Base-by-base conservation (phyloP, 2,888 invertebrate species). In the Abrostola triplasia region DNA sequence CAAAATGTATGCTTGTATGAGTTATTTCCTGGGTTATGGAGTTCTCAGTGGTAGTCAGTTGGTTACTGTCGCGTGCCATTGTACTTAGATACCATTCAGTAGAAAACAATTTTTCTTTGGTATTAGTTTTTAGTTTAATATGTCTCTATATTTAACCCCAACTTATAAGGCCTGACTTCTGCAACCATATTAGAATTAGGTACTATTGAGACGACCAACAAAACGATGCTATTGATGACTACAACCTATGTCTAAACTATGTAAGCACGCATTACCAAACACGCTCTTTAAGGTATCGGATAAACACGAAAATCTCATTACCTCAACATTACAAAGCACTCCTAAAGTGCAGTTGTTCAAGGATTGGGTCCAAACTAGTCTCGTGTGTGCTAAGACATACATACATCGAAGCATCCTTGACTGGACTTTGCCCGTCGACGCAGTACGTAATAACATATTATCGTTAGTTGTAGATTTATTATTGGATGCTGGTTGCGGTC, bases 391-490 rank as follows among this genome's bases (percentile, higher is more conserved):
- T 67, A 50, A 62, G 64, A 24, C 4, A 24, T 24, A 24, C 24
- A 24, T 24, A 24, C 58, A 70, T 59, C 37, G 40, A 67, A 51
- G 71, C 73, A 74, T 79, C 79, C 61, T 77, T 73, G 67, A 65
- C 78, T 84, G 83, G 81, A 84, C 83, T 82, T 83, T 78, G 80
- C 67, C 79, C 85, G 79, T 67, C 55, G 67, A 70, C 77, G 77
- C 67, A 65, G 73, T 73, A 70, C 69, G 67, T 79, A 81, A 79
- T 82, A 78, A 81, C 73, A 75, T 73, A 77, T 75, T 70, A 66
- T 77, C 68, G 60, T 71, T 59, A 75, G 59, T 71, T 56, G 62
- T 72, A 78, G 68, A 78, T 76, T 75, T 68, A 78, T 76, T 77
- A 55, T 54, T 65, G 62, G 54, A 59, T 51, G 48, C 57, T 54